phyloP scores from a whole-genome alignment of 2,113 vertebrate genomes.

The Hippocampus barbouri region DNA sequence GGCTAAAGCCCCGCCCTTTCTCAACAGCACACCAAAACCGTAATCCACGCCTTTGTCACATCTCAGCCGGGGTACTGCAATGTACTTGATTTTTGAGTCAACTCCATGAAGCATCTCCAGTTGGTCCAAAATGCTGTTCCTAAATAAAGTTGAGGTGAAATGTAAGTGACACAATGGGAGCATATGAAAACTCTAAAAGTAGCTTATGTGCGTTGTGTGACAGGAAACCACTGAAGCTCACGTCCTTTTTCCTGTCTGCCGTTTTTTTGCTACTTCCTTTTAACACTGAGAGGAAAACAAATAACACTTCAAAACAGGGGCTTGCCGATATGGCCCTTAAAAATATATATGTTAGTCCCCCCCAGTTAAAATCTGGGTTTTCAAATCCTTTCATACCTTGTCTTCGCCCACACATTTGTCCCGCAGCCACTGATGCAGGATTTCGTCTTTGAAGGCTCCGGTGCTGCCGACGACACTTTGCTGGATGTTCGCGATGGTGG shows the following conservation, averaged over 20 bases:
- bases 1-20: no score
- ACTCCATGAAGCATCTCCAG: no score
- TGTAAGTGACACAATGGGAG: neutral
- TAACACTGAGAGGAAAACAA: neutral
- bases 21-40: no score
- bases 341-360: no score
- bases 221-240: neutral
- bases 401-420: slow-evolving; percentile 92
- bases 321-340: neutral
- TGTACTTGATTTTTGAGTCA: no score
- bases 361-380: neutral
- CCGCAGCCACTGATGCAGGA: slow-evolving; percentile 92
- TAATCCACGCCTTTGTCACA: no score
- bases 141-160: no score
- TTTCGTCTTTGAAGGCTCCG: slow-evolving; percentile 94
- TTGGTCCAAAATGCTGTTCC: no score
- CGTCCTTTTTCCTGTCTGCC: slow-evolving; percentile 6
- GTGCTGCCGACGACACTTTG: slow-evolving; percentile 97
- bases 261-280: slow-evolving; percentile 2
- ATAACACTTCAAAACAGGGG: neutral
- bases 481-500: slow-evolving; percentile 98
- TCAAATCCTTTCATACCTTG: slow-evolving; percentile 71
- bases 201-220: neutral
- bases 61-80: no score
- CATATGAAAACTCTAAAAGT: neutral